Evolutionary conservation across 2,113 vertebrate genomes (phyloP).

Genomic region (Esox niger): DNA sequence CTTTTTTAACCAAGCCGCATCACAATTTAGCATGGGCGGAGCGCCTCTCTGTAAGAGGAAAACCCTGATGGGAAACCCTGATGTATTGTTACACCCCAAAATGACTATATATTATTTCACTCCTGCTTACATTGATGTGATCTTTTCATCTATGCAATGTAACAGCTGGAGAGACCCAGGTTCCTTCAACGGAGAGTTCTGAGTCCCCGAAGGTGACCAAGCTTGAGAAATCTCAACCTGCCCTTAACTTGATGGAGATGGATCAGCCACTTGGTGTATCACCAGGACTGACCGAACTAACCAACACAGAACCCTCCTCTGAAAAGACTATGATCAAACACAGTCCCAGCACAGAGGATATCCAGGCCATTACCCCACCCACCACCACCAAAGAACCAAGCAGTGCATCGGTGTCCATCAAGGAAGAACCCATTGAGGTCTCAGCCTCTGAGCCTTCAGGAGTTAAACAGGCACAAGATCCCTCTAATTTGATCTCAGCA

Average conservation of each 20-base stretch:
- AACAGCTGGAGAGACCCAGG: slow-evolving; percentile 53
- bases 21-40: too few relatives aligned
- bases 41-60: too few relatives aligned
- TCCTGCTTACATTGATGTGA: too few relatives aligned
- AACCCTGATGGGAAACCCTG: too few relatives aligned
- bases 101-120: too few relatives aligned
- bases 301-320: slow-evolving; percentile 58
- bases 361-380: slow-evolving; percentile 63
- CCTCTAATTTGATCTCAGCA: slow-evolving; percentile 49
- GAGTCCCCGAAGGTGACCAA: slow-evolving; percentile 35
- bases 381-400: slow-evolving; percentile 65
- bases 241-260: slow-evolving; percentile 54
- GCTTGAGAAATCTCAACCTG: slow-evolving; percentile 28
- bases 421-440: slow-evolving; percentile 56
- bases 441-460: slow-evolving; percentile 53
- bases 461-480: slow-evolving; percentile 44
- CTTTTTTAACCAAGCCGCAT: too few relatives aligned
- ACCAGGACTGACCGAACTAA: slow-evolving; percentile 55
- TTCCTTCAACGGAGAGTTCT: slow-evolving; percentile 40
- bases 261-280: slow-evolving; percentile 57
- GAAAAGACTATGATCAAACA: slow-evolving; percentile 46
- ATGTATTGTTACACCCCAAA: too few relatives aligned
- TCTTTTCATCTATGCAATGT: slow-evolving; percentile 3
- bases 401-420: slow-evolving; percentile 51
- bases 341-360: slow-evolving; percentile 66